Evolutionary conservation across 1,140 invertebrate species (phyloP).

Genomic region (Mamestra configurata): DNA sequence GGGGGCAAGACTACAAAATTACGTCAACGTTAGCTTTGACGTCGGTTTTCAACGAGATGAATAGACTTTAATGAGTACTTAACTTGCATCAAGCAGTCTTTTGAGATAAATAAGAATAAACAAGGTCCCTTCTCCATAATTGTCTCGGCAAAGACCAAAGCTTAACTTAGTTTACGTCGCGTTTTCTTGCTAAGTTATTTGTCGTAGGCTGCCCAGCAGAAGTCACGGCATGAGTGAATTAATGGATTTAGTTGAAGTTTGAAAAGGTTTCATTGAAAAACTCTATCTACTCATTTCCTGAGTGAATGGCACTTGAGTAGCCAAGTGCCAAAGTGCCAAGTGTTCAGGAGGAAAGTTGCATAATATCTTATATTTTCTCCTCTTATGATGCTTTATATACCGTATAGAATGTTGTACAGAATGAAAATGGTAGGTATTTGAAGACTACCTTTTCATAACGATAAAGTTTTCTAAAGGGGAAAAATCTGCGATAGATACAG

Average conservation of each 20-base stretch:
- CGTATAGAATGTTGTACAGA: too few relatives aligned
- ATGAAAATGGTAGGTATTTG: too few relatives aligned
- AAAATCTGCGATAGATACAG: too few relatives aligned
- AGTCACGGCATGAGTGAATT: conserved; percentile 15
- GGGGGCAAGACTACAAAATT: conserved; percentile 2
- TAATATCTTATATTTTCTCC: too few relatives aligned
- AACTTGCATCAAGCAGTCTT: conserved; percentile 28
- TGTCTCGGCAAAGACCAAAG: background rate
- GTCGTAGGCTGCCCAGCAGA: conserved; percentile 1
- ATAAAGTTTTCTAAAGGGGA: too few relatives aligned
- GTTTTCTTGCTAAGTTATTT: conserved; percentile 36
- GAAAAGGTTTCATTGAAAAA: conserved; percentile 15
- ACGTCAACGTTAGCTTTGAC: conserved; percentile 32
- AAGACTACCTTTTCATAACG: too few relatives aligned
- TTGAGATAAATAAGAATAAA: conserved; percentile 18
- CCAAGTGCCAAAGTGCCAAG: background rate
- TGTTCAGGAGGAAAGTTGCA: background rate
- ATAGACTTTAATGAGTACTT: conserved; percentile 28
- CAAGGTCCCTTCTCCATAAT: conserved; percentile 25
- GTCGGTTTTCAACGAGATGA: conserved; percentile 15
- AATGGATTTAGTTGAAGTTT: conserved; percentile 19
- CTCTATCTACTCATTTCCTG: conserved; percentile 8
- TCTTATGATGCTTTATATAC: too few relatives aligned
- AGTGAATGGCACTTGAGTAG: background rate
- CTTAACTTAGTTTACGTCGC: conserved; percentile 13